phyloP scores from a whole-genome alignment of 2,113 vertebrate genomes.

The Excalfactoria chinensis region DNA sequence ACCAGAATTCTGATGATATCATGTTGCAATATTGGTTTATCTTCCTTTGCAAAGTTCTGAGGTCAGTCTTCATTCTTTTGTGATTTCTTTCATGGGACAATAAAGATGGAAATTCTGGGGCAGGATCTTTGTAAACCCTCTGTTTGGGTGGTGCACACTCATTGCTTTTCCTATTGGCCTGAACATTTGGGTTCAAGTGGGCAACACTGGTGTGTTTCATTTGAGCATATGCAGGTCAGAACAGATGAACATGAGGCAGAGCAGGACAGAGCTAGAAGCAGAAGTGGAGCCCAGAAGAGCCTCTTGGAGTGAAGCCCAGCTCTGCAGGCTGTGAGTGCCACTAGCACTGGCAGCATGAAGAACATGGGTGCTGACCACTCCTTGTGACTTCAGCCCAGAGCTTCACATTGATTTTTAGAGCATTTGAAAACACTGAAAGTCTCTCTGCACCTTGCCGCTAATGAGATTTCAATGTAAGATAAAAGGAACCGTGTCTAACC shows the following conservation, averaged over 20 bases:
- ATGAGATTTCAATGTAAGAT: constrained; percentile 68
- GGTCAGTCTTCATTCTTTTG: neutral
- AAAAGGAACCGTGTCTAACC: constrained; percentile 53
- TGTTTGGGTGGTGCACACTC: accelerated
- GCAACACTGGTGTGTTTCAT: neutral
- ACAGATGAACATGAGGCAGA: neutral
- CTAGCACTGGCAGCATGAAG: neutral
- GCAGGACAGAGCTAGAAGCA: neutral
- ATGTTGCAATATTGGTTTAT: neutral
- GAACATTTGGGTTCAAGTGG: neutral
- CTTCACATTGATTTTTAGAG: constrained; percentile 1
- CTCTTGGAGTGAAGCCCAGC: neutral
- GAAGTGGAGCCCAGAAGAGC: neutral
- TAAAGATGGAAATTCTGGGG: neutral
- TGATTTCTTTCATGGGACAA: neutral
- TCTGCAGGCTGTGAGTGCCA: neutral
- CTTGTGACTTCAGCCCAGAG: neutral
- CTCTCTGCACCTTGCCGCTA: constrained; percentile 13
- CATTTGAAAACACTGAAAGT: neutral
- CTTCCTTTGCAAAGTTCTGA: neutral
- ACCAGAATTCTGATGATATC: neutral
- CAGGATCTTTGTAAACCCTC: neutral
- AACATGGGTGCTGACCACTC: neutral
- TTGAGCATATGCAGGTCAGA: neutral
- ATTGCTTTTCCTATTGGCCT: neutral